Conservation (phyloP, 2,888 invertebrate genomes). For the Phania funesta region DNA sequence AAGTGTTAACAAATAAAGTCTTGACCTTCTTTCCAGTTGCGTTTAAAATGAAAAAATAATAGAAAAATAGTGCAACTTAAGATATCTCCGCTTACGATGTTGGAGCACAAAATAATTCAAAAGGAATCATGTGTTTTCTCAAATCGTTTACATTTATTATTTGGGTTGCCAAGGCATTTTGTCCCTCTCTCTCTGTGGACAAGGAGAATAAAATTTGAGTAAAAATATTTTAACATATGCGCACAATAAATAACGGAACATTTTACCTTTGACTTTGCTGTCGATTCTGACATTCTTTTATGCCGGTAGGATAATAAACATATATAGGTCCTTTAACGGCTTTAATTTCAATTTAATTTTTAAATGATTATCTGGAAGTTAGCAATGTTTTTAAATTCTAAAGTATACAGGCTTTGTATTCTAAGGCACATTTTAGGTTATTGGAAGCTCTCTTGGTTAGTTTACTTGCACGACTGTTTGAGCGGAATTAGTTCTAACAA, state of each 20-base stretch:
- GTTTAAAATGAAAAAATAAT: constrained; percentile 45
- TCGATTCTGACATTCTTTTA: constrained; percentile 19
- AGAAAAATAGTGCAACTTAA: constrained; percentile 27
- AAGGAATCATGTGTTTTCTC: constrained; percentile 61
- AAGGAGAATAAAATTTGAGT: too few species aligned
- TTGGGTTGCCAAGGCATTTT: constrained; percentile 56
- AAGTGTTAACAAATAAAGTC: constrained; percentile 52
- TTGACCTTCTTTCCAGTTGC: constrained; percentile 56
- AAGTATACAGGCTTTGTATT: too few species aligned
- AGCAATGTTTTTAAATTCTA: too few species aligned
- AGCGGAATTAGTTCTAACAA: too few species aligned
- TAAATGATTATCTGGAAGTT: too few species aligned
- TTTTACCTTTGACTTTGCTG: background rate
- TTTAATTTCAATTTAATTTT: too few species aligned
- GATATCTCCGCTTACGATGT: constrained; percentile 37
- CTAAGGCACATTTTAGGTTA: too few species aligned
- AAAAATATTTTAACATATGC: constrained; percentile 58
- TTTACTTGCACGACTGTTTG: too few species aligned
- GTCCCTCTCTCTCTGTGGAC: background rate
- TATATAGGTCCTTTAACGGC: too few species aligned
- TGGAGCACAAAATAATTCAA: constrained; percentile 24
- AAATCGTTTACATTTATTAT: constrained; percentile 28
- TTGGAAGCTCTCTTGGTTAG: too few species aligned
- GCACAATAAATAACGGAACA: constrained; percentile 7
- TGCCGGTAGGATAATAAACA: constrained; percentile 10